Percentiles rank a stretch among this genome's conserved stretches.
Evolutionary conservation across 1,140 invertebrate species (phyloP).

Genomic region (Anagrus nilaparvatae): DNA sequence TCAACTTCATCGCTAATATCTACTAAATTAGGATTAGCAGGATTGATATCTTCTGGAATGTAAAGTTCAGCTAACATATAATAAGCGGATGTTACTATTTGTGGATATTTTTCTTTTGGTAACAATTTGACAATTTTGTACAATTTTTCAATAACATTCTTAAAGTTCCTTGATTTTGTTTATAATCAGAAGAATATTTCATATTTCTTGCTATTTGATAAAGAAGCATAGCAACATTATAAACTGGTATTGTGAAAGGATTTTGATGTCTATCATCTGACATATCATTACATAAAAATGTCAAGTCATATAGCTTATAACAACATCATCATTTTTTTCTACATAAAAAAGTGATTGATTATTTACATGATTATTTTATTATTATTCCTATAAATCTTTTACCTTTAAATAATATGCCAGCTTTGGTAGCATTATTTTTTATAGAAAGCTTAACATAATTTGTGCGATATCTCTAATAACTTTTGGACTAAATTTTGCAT

Average conservation of each 20-base stretch:
- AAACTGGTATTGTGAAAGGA: slow-evolving; percentile 84
- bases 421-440: slow-evolving; percentile 87
- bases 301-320: slow-evolving; percentile 90
- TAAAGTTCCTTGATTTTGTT: slow-evolving; percentile 61
- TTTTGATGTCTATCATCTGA: slow-evolving; percentile 62
- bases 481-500: slow-evolving; percentile 78
- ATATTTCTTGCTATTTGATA: slow-evolving; percentile 79
- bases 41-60: slow-evolving; percentile 64
- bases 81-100: slow-evolving; percentile 80
- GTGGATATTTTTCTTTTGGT: slow-evolving; percentile 68
- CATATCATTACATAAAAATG: slow-evolving; percentile 60
- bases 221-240: slow-evolving; percentile 83
- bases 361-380: slow-evolving; percentile 6
- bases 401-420: slow-evolving; percentile 91
- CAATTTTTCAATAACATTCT: slow-evolving; percentile 70
- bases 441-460: slow-evolving; percentile 87
- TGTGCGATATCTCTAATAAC: slow-evolving; percentile 85
- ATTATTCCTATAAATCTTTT: too few species aligned
- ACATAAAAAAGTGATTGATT: slow-evolving; percentile 11
- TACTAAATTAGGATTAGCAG: slow-evolving; percentile 46
- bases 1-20: slow-evolving; percentile 42
- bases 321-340: slow-evolving; percentile 80
- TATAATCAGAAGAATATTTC: slow-evolving; percentile 49
- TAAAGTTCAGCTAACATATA: slow-evolving; percentile 82
- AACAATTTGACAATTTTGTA: slow-evolving; percentile 63